A percentile compares a stretch with the other conserved stretches of the same genome.
Conservation (phyloP, 2,113 vertebrate species). For the Hemichromis elongatus region DNA sequence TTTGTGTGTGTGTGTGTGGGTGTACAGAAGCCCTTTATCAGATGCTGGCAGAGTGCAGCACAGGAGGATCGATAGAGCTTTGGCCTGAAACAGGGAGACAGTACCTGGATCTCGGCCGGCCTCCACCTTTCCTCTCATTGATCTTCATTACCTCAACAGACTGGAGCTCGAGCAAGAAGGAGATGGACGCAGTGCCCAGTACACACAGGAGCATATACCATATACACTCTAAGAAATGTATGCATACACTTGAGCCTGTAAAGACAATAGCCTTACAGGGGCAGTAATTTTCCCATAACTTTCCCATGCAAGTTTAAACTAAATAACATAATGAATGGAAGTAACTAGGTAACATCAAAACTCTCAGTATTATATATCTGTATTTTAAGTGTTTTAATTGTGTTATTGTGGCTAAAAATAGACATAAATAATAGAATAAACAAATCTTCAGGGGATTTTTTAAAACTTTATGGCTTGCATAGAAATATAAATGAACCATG, state of each 20-base stretch:
- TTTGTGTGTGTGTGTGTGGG: neutral
- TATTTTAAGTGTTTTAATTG: neutral
- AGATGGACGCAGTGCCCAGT: slow-evolving; percentile 22
- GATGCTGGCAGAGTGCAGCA: slow-evolving; percentile 67
- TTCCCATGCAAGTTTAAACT: neutral
- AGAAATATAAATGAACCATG: neutral
- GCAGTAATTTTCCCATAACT: neutral
- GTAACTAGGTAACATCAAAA: neutral
- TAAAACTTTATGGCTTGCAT: neutral
- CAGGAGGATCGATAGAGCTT: slow-evolving; percentile 73
- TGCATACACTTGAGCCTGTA: neutral
- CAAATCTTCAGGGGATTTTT: neutral
- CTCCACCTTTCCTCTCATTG: slow-evolving; percentile 71
- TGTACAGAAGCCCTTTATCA: slow-evolving; percentile 62
- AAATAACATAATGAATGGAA: neutral
- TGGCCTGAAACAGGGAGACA: slow-evolving; percentile 70
- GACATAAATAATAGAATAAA: neutral
- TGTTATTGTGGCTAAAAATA: neutral
- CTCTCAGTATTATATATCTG: neutral
- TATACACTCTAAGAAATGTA: neutral
- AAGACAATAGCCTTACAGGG: neutral
- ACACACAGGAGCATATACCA: slow-evolving; percentile 18
- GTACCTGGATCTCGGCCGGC: slow-evolving; percentile 68
- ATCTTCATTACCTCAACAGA: slow-evolving; percentile 73
- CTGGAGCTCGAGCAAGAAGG: slow-evolving; percentile 39